phyloP scores from a whole-genome alignment of 2,888 invertebrate genomes.

The Lasioglossum calceatum region DNA sequence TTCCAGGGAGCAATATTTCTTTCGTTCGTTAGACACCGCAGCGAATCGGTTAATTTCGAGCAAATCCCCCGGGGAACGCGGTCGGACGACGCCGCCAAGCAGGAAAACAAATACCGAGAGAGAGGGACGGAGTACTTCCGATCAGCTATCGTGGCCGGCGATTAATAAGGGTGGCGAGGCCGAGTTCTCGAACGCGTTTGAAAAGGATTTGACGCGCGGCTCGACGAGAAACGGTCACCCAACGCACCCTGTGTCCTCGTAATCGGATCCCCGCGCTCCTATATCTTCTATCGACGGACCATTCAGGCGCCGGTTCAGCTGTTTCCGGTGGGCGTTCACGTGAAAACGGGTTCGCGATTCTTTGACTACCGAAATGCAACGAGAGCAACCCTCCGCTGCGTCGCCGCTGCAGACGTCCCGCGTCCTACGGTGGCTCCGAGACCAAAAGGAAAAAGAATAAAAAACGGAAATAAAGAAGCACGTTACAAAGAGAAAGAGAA shows the following conservation, averaged over 20 bases:
- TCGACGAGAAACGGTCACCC: conserved; percentile 79
- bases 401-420: conserved; percentile 42
- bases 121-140: neutral
- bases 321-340: conserved; percentile 84
- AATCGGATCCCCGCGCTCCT: conserved; percentile 82
- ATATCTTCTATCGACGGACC: conserved; percentile 78
- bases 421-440: conserved; percentile 25
- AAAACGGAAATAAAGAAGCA: conserved; percentile 36
- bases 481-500: conserved; percentile 26
- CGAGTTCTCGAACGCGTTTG: conserved; percentile 14
- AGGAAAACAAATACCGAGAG: conserved; percentile 28
- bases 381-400: conserved; percentile 57
- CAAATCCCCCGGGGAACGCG: conserved; percentile 22
- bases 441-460: conserved; percentile 29
- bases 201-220: conserved; percentile 54
- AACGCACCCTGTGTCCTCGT: conserved; percentile 77
- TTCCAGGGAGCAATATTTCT: conserved; percentile 60
- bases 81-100: neutral
- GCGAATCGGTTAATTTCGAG: conserved; percentile 72
- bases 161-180: conserved; percentile 29
- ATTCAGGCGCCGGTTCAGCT: conserved; percentile 82
- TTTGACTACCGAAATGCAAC: conserved; percentile 69
- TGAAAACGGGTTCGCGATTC: conserved; percentile 84
- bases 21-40: conserved; percentile 75
- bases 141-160: conserved; percentile 24